Evolutionary conservation across 2,888 invertebrate species (phyloP).

Genomic region (Uropetala carovei): DNA sequence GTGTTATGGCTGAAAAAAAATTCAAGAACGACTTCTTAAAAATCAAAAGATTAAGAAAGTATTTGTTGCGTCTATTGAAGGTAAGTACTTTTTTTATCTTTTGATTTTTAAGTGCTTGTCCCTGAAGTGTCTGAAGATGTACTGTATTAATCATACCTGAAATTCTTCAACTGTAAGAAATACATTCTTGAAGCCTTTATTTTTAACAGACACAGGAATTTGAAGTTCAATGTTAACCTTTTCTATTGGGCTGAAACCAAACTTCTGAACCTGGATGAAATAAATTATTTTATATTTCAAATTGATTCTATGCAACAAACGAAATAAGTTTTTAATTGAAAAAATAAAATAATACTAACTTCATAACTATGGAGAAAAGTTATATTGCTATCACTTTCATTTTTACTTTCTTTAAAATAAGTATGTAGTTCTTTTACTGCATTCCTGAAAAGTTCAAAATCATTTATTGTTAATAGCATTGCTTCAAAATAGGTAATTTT

Average conservation of each 20-base stretch:
- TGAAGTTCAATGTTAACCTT: conserved; percentile 8
- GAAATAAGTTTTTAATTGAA: background rate
- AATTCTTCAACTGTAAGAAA: background rate
- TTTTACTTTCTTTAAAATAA: background rate
- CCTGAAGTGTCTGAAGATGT: background rate
- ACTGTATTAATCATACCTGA: background rate
- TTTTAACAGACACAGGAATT: background rate
- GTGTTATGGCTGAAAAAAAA: too few species aligned
- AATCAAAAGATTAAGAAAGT: too few species aligned
- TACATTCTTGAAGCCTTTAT: background rate
- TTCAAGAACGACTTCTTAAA: too few species aligned
- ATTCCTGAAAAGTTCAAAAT: background rate
- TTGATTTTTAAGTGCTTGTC: background rate
- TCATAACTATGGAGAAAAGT: conserved; percentile 8
- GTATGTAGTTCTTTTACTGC: background rate
- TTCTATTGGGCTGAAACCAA: conserved; percentile 23
- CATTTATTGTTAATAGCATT: too few species aligned
- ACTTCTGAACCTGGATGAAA: conserved; percentile 6
- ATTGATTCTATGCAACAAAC: background rate
- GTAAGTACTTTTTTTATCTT: background rate
- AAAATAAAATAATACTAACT: background rate
- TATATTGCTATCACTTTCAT: background rate
- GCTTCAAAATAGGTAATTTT: too few species aligned
- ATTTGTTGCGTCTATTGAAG: background rate
- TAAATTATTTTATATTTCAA: background rate